Conservation (phyloP, 2,797 vertebrate genomes). For the Sebastolobus altivelis region DNA sequence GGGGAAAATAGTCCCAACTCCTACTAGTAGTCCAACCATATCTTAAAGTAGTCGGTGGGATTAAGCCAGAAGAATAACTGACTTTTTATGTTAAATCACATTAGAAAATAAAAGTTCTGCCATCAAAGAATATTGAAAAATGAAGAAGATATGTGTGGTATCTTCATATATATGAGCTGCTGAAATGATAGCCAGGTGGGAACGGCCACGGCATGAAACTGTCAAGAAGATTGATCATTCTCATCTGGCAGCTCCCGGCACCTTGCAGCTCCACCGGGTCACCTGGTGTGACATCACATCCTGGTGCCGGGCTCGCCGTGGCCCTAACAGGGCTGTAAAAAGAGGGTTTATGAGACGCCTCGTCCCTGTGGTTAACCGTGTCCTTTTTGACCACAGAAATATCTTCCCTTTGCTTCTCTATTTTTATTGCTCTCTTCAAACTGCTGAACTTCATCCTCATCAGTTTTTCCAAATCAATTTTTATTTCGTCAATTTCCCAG, state of each 20-base stretch:
- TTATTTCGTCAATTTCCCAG: slow-evolving; percentile 20
- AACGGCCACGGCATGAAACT: slow-evolving; percentile 58
- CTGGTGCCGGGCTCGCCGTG: slow-evolving; percentile 61
- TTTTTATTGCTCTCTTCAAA: slow-evolving; percentile 20
- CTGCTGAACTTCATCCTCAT: slow-evolving; percentile 27
- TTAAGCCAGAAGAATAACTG: not conserved
- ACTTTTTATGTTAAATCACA: not conserved
- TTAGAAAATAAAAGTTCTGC: not conserved
- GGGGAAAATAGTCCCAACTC: slow-evolving; percentile 15
- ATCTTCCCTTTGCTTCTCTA: slow-evolving; percentile 26
- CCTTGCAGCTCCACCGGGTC: slow-evolving; percentile 58
- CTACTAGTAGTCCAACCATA: slow-evolving; percentile 7
- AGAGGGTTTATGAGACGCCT: slow-evolving; percentile 53
- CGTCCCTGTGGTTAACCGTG: slow-evolving; percentile 3
- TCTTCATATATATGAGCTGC: slow-evolving; percentile 57
- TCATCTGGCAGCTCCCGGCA: slow-evolving; percentile 69
- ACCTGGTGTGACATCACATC: slow-evolving; percentile 77
- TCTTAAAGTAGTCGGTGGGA: not conserved
- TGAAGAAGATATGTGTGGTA: slow-evolving; percentile 10
- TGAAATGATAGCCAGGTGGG: slow-evolving; percentile 65
- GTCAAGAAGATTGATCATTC: slow-evolving; percentile 67
- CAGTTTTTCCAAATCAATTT: slow-evolving; percentile 23
- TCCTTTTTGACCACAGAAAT: slow-evolving; percentile 22
- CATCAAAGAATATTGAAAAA: slow-evolving; percentile 20
- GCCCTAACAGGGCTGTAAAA: slow-evolving; percentile 66